phyloP scores from a whole-genome alignment of 2,797 vertebrate genomes.

The Cynopterus sphinx region DNA sequence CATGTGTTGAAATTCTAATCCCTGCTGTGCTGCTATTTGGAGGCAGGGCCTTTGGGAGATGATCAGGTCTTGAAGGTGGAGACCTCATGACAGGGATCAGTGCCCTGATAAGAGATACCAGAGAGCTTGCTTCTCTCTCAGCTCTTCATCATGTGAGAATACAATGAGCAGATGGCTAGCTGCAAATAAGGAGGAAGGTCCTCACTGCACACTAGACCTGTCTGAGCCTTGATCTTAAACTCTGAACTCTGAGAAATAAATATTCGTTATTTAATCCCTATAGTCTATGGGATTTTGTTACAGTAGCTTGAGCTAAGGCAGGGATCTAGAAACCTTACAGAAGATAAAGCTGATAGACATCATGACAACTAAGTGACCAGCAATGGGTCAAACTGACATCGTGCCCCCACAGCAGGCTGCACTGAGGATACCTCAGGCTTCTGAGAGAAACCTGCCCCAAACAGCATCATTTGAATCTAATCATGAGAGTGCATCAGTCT shows the following conservation, averaged over 20 bases:
- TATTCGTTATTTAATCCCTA: background rate
- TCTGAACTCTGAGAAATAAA: background rate
- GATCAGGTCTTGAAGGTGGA: background rate
- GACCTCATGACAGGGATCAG: background rate
- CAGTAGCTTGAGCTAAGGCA: background rate
- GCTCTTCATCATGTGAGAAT: too few species aligned
- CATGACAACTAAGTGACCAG: background rate
- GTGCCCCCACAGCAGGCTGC: accelerated
- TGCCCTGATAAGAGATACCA: background rate
- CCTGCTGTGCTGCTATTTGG: background rate
- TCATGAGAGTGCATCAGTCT: background rate
- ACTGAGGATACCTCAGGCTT: background rate
- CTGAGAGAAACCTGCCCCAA: background rate
- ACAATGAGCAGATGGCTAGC: too few species aligned
- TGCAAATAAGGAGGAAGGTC: background rate
- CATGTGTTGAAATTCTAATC: background rate
- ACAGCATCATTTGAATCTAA: background rate
- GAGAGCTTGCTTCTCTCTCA: background rate
- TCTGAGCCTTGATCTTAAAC: background rate
- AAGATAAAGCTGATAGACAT: background rate
- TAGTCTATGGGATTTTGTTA: background rate
- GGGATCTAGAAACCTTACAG: background rate
- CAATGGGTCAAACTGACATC: background rate
- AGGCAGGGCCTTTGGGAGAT: background rate
- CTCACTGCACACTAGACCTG: background rate